Evolutionary conservation across 2,113 vertebrate genomes (phyloP), one percentile per base, ranked within the genome.

Genomic region (Pseudorhombus dupliciocellatus): DNA sequence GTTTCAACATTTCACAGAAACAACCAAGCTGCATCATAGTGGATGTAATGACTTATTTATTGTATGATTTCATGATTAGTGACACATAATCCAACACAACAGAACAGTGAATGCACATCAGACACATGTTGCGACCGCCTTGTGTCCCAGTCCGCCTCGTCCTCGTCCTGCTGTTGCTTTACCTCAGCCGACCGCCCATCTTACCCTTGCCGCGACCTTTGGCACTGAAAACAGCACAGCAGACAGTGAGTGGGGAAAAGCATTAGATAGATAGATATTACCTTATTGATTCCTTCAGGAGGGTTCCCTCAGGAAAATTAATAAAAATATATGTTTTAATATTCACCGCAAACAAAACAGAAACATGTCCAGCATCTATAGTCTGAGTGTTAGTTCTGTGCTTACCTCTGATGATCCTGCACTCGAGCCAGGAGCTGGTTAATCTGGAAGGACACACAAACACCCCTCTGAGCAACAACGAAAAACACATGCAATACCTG

Each of bases 141-240:
- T 60, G 22, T 26, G 66, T 71, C 46, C n/a, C 1, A 1, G 12
- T 62, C 21, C 70, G 46, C 44, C 22, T 63, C 5, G 5, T 22
- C 55, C 20, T 46, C 3, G 31, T 70, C 73, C 9, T 18, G 28
- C 21, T 7, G 66, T 48, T 62, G 34, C 65, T 92, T 85, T 90
- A 94, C 85, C 93, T 87, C 77, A 93, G 63, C 56, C 93, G 88
- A 34, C 83, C 79, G 2, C 73, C 55, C 90, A 91, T 82, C 78
- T 93, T 94, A 72, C 91, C 92, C 81, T 94, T 94, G 46, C 93
- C 86, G 0, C 93, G 92, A 40, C 93, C 93, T 78, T 94, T 94
- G 42, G 89, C 83, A 16, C 93, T 94, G 76, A 65, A 79, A 79
- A 81, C 56, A 63, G 22, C 25, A 44, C 11, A 60, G 30, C 22